These are phyloP conservation scores for Upupa epops DNA, from an alignment of 2,113 vertebrate species.

Conservation along the genomic window DNA sequence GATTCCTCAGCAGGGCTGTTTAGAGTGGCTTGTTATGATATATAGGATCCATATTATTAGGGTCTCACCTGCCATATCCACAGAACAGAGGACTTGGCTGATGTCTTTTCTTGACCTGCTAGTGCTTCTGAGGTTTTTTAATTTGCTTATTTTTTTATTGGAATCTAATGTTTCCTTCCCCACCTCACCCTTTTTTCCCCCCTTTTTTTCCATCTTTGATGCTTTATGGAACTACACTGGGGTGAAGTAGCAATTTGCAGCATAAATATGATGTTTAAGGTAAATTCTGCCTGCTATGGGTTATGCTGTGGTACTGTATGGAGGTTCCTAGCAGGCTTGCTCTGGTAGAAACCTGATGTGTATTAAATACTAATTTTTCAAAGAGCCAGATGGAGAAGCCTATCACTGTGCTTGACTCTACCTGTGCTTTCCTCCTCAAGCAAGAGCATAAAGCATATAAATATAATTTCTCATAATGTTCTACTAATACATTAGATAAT, in stretches of 20 bases:
- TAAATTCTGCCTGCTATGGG: not conserved
- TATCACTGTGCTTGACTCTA: not conserved
- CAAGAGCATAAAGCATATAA: not conserved
- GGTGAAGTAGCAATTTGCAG: not conserved
- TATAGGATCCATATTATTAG: not conserved
- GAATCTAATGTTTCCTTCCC: not conserved
- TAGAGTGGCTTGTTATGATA: fast-evolving
- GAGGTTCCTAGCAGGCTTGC: not conserved
- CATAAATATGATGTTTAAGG: not conserved
- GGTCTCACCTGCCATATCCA: fast-evolving
- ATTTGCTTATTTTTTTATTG: not conserved
- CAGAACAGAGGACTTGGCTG: not conserved
- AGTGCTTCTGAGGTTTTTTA: not conserved
- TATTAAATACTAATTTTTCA: not conserved
- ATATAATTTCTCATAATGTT: not conserved
- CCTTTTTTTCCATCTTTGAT: not conserved
- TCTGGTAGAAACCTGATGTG: not conserved
- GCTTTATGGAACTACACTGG: not conserved
- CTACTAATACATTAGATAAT: not conserved
- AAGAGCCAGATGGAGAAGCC: not conserved
- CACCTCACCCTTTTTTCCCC: too few relatives aligned
- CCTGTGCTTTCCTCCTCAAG: not conserved
- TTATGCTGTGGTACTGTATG: not conserved
- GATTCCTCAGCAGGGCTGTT: not conserved
- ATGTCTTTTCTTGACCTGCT: not conserved